A percentile compares a stretch with the other conserved stretches of the same genome.
phyloP scores from a whole-genome alignment of 2,113 vertebrate genomes.

The Apus apus region DNA sequence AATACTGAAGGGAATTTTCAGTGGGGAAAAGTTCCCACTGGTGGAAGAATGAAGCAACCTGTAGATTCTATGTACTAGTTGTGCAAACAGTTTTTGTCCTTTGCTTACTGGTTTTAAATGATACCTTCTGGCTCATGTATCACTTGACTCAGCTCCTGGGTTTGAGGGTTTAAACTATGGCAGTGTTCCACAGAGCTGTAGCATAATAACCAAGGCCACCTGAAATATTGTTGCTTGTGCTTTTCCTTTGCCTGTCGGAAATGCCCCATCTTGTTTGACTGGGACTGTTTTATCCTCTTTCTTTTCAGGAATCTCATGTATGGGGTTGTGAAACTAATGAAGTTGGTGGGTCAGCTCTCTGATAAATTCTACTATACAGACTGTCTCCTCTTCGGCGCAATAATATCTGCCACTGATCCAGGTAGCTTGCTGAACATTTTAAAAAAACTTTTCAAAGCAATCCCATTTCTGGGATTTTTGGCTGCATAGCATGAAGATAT shows the following conservation, averaged over 20 bases:
- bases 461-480: not conserved
- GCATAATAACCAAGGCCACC: not conserved
- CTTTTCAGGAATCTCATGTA: slow-evolving; percentile 93
- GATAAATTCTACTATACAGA: slow-evolving; percentile 98
- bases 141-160: not conserved
- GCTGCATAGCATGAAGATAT: not conserved
- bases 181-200: not conserved
- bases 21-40: not conserved
- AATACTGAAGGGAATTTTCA: not conserved
- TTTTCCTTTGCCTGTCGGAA: not conserved
- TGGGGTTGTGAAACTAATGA: slow-evolving; percentile 96
- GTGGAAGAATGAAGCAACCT: not conserved
- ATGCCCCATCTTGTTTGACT: not conserved
- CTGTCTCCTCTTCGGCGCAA: slow-evolving; percentile 96
- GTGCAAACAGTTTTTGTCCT: not conserved
- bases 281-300: not conserved
- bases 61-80: not conserved
- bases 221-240: not conserved
- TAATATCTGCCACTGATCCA: slow-evolving; percentile 98
- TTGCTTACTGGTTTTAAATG: not conserved
- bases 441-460: not conserved
- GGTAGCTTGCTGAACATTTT: slow-evolving; percentile 73
- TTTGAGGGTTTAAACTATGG: not conserved
- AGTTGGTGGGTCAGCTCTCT: slow-evolving; percentile 88
- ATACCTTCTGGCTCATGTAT: not conserved